A percentile compares a stretch with the other conserved stretches of the same genome.
These are phyloP conservation scores for Caenorhabditis angaria DNA, from an alignment of 2,888 invertebrate species.

Conservation along the genomic window DNA sequence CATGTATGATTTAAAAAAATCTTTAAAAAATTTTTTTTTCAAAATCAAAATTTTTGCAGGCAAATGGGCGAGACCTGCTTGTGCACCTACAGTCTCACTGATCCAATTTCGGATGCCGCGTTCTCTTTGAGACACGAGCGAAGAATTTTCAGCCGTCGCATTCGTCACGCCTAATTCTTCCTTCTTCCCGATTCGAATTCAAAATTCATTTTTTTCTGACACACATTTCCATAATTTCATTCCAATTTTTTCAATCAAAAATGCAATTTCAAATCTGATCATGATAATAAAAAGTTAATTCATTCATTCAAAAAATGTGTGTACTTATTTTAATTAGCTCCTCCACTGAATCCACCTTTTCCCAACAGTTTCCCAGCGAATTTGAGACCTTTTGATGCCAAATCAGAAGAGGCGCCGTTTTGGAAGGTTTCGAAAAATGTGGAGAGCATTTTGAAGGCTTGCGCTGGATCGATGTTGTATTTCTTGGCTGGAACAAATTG, in stretches of 20 bases:
- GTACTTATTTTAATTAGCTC: slow-evolving; percentile 5
- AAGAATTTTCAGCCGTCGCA: slow-evolving; percentile 36
- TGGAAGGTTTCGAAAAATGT: slow-evolving; percentile 56
- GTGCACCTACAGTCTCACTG: slow-evolving; percentile 27
- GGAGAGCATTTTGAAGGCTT: slow-evolving; percentile 52
- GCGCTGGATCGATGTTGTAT: slow-evolving; percentile 50
- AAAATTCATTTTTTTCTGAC: neutral
- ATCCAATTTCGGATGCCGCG: slow-evolving; percentile 29
- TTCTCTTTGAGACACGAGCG: slow-evolving; percentile 39
- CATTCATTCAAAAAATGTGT: too few species aligned
- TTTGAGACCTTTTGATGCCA: slow-evolving; percentile 45
- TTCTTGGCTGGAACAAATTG: slow-evolving; percentile 43
- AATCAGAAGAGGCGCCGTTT: slow-evolving; percentile 39
- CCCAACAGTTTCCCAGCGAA: slow-evolving; percentile 47
- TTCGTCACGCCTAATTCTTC: too few species aligned
- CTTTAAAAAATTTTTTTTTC: neutral
- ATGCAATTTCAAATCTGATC: neutral
- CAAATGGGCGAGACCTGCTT: slow-evolving; percentile 31
- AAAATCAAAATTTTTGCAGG: slow-evolving; percentile 16
- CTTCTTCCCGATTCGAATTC: too few species aligned
- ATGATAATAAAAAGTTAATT: neutral
- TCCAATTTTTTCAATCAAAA: neutral
- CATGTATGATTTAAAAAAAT: slow-evolving; percentile 12
- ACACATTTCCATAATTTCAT: neutral
- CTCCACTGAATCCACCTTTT: slow-evolving; percentile 25